Base-by-base conservation (phyloP, 2,797 vertebrate genomes). In the Hybognathus amarus region DNA sequence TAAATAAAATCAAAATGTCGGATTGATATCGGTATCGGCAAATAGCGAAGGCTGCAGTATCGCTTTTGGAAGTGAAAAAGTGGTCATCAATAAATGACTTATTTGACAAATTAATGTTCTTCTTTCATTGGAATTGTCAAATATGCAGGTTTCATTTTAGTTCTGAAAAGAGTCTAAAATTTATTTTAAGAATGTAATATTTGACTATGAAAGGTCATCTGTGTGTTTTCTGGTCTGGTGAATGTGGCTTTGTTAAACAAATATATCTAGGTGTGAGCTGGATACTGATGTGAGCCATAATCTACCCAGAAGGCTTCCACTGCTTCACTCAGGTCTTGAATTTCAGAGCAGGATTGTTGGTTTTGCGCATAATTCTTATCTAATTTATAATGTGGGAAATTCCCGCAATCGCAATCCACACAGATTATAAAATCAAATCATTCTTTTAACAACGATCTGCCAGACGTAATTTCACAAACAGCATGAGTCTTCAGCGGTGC, bases 171-270 rank as follows among this genome's bases (percentile, higher is more conserved):
- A 67, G 36, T 75, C n/a, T 10, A 47, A 5, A 42, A 47, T 40
- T 22, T 85, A 67, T 74, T 82, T 79, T 78, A 47, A 79, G 75
- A 33, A 24, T 59, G 75, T 74, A 45, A 47, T 67, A 33, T 82
- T 85, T 78, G 15, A 56, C 45, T 33, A 3, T 45, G 75, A 82
- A 82, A 85, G 79, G 84, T 85, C 75, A 78, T 70, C 7, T 42
- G 11, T 69, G 33, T 82, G 50, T 79, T 82, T 82, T 75, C 73
- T 82, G 74, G 36, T 56, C 73, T 82, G n/a, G 63, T 45, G 45
- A 63, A 52, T 71, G 45, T 69, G 54, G 56, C 71, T 64, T 52
- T 70, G 69, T 54, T 66, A 77, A 52, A 36, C 22, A 76, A 69
- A 61, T 56, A 56, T 75, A 52, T 81, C 50, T 67, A 77, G 82